Base-by-base conservation (phyloP, 2,113 vertebrate genomes). In the Paracanthobrama guichenoti region DNA sequence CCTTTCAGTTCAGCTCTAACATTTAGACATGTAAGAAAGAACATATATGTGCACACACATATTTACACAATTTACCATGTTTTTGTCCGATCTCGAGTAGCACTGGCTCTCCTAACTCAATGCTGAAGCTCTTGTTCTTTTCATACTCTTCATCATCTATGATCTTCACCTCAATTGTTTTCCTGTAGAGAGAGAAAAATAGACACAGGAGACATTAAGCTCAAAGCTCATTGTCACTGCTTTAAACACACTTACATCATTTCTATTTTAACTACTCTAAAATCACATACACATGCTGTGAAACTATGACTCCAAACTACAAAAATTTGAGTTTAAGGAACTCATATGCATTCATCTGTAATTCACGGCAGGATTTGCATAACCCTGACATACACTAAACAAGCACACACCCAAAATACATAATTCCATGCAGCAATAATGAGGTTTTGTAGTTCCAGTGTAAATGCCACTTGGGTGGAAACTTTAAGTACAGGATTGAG, bases 111-210 rank as follows among this genome's bases (percentile, higher is more conserved):
- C 93, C 94, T 88, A 94, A 90, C 92, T 94, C 94, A 14, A 95
- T 90, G 89, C 57, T 92, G 88, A 94, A 94, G 35, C 84, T 84
- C 88, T 94, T 95, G 84, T 95, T 95, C 88, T 94, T 94, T 89
- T 94, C 94, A 11, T 94, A 94, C 87, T 94, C 93, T 46, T 94
- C 94, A 72, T 94, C 94, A 11, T 95, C 94, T 28, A 94, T 94
- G 14, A 94, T 94, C 91, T 93, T 94, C 85, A 94, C 94, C 88
- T 94, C 91, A 2, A 95, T 94, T 62, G 91, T 90, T 85, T 95
- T 95, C 94, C 95, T 95, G 92, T 6, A 83, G 74, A 64, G 50
- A 83, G 77, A 79, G 2, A 71, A 12, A 44, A 59, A 86, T 16
- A 85, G 77, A 83, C 77, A 78, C 22, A 69, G n/a, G 26, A 64